Percentiles rank a stretch among this genome's conserved stretches.
These are phyloP conservation scores for Marmota monax DNA, from an alignment of 2,113 vertebrate species.

Conservation along the genomic window DNA sequence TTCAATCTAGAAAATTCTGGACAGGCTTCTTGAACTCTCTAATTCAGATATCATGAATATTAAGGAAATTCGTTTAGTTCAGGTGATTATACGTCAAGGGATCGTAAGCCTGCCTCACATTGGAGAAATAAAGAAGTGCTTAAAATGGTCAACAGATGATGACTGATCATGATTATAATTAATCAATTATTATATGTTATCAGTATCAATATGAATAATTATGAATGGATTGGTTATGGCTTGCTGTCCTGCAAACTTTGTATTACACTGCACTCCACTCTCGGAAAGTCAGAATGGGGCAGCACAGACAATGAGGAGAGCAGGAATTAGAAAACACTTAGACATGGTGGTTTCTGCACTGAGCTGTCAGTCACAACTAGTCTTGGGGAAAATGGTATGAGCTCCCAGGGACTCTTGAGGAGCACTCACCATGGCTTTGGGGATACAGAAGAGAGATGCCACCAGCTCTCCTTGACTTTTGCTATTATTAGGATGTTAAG, in stretches of 20 bases:
- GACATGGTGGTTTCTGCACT: background rate
- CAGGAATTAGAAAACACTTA: background rate
- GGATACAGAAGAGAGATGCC: accelerated
- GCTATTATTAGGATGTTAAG: too few species aligned
- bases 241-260: background rate
- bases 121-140: background rate
- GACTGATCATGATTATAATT: background rate
- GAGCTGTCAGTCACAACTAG: background rate
- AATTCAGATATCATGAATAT: background rate
- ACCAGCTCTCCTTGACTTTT: background rate
- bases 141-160: background rate
- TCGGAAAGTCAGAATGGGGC: too few species aligned
- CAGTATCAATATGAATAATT: too few species aligned
- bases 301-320: background rate
- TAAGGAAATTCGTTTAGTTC: background rate
- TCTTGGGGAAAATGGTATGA: background rate
- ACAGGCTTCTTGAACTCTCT: background rate
- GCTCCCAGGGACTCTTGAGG: too few species aligned
- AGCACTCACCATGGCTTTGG: accelerated
- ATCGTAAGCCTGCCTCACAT: background rate
- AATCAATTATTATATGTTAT: background rate
- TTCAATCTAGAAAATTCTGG: background rate
- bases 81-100: background rate
- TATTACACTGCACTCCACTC: accelerated
- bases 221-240: background rate